Evolutionary conservation across 53 echinoderm and acorn worm species (phyloP), one percentile per base, ranked within the genome.

Genomic region (Stichopus horrens): DNA sequence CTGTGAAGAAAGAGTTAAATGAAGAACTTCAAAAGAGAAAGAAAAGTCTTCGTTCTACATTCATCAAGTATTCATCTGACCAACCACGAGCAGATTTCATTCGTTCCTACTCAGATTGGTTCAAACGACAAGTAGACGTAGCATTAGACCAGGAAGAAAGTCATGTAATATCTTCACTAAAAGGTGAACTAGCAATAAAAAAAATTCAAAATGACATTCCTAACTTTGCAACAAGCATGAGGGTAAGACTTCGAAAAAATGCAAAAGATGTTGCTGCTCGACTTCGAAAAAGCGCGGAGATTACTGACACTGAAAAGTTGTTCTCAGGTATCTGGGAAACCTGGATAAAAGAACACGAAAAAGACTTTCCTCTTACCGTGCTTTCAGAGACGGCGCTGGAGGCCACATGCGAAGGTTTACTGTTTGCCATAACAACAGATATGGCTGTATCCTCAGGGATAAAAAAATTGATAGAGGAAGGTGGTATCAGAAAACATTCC

Each of bases 371-470:
- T 53, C 54, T 5, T 16, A 37, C 52, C 7, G 5, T 14, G 77
- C 23, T 77, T 37, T 77, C 77, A 77, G 75, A 75, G 51, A 75
- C 22, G 23, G 75, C 75, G 51, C 22, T 75, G 75, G 75, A 75
- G 18, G 75, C 53, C 7, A 77, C 23, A 6, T 77, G 77, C 13
- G 77, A 77, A 77, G 53, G 8, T 18, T 54, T 77, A 53, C 9
- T 77, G 5, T 16, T 77, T 7, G 23, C 77, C 18, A 77, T 77
- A 4, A 77, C 77, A 14, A 21, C 23, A 4, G 77, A 77, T 8
- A 77, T 77, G 77, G 77, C 77, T 53, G 77, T 77, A 1, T 77
- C 54, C 7, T 53, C 77, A 52, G 77, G 54, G 53, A 77, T 77
- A 52, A 16, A 77, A 14, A 77, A 77, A 7, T 13, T 77, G 52